Conservation (phyloP, 1,140 invertebrate species). For the Branchinecta lindahli region DNA sequence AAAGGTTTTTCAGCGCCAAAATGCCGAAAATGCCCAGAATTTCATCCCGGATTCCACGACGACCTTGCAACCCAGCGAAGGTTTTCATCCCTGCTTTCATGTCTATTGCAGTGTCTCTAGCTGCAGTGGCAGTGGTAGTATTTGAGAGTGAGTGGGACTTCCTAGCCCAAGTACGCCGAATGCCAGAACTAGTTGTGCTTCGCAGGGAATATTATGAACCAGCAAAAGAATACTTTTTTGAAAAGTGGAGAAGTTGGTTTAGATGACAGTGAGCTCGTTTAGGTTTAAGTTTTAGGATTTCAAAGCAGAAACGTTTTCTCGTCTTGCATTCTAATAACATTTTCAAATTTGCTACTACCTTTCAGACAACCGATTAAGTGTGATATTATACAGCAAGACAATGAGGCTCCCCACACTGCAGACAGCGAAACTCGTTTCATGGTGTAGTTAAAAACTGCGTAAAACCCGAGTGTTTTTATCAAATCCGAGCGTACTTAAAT, state of each 20-base stretch:
- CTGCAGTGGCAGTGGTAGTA: constrained; percentile 27
- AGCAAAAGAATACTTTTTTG: constrained; percentile 44
- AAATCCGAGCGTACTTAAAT: no score
- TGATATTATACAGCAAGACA: no score
- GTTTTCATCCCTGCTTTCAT: constrained; percentile 54
- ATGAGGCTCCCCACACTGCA: no score
- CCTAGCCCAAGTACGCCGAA: constrained; percentile 48
- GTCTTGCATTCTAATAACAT: no score
- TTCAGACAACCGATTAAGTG: no score
- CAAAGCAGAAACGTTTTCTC: no score
- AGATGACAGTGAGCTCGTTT: background rate
- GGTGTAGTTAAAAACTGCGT: no score
- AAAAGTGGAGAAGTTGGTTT: background rate
- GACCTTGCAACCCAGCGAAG: constrained; percentile 42
- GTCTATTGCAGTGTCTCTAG: constrained; percentile 36
- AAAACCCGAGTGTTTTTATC: no score
- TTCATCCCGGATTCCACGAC: background rate
- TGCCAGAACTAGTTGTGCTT: constrained; percentile 59
- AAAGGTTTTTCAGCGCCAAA: constrained; percentile 12
- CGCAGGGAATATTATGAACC: constrained; percentile 65
- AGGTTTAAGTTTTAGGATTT: no score
- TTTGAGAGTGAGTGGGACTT: constrained; percentile 48
- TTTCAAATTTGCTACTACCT: no score
- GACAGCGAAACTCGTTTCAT: no score
- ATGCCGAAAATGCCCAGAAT: constrained; percentile 17